Conservation (phyloP, 2,888 invertebrate genomes). For the Athalia circularis region DNA sequence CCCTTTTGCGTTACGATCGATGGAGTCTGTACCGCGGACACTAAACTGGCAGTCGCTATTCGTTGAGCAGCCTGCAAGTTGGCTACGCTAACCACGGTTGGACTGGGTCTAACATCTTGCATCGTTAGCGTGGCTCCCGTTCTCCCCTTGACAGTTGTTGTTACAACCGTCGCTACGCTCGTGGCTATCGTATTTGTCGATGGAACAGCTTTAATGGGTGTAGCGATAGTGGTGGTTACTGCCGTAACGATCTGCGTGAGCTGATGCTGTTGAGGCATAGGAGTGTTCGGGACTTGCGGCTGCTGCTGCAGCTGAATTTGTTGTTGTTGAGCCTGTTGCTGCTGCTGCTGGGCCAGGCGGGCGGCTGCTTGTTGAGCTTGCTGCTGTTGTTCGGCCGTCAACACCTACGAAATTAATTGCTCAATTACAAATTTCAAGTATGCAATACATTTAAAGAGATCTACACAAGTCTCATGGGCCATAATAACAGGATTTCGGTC, state of each 20-base stretch:
- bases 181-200: constrained; percentile 60
- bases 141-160: constrained; percentile 64
- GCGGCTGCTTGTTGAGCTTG: constrained; percentile 58
- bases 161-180: constrained; percentile 56
- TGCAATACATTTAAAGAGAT: neutral
- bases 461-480: neutral
- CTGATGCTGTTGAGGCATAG: constrained; percentile 63
- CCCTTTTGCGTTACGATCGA: constrained; percentile 67
- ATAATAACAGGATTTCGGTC: neutral
- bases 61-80: constrained; percentile 72
- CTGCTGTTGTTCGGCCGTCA: constrained; percentile 67
- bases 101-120: constrained; percentile 65
- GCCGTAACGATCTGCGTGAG: constrained; percentile 62
- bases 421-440: neutral
- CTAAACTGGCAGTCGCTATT: constrained; percentile 67
- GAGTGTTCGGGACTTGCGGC: constrained; percentile 59
- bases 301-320: constrained; percentile 56
- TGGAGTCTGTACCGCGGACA: constrained; percentile 64
- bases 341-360: constrained; percentile 52
- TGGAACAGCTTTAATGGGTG: constrained; percentile 61
- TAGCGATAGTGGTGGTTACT: constrained; percentile 56
- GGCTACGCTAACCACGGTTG: constrained; percentile 70
- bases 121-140: constrained; percentile 57
- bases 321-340: constrained; percentile 56
- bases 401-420: constrained; percentile 55